These are phyloP conservation scores for Anguilla anguilla DNA, from an alignment of 2,797 vertebrate species.

Conservation along the genomic window DNA sequence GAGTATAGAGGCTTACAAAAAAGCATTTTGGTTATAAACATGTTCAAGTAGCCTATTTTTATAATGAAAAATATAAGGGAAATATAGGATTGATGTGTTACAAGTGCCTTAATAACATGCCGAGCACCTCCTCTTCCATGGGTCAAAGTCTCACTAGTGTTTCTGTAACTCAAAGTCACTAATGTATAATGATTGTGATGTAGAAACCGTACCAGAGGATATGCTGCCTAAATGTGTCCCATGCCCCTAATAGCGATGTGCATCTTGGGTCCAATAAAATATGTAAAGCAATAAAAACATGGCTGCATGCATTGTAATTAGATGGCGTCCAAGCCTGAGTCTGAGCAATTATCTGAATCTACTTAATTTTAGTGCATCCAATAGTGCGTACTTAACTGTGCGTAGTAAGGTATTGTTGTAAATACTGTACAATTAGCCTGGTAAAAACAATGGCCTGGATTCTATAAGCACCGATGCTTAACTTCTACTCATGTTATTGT, in stretches of 20 bases:
- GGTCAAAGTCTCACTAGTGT: constrained; percentile 58
- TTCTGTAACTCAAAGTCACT: constrained; percentile 54
- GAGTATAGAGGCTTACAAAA: no score
- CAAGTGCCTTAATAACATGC: not conserved
- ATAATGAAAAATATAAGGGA: not conserved
- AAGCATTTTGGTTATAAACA: not conserved
- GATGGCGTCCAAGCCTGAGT: not conserved
- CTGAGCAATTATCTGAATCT: not conserved
- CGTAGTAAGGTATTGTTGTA: not conserved
- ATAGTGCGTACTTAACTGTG: not conserved
- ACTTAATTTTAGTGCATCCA: not conserved
- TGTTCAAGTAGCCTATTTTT: not conserved
- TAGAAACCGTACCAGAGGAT: not conserved
- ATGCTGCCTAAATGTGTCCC: not conserved
- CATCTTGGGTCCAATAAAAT: not conserved
- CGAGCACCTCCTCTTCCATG: not conserved
- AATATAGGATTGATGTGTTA: not conserved
- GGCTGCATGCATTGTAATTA: not conserved
- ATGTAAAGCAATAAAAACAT: not conserved
- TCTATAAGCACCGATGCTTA: not conserved
- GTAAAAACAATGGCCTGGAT: not conserved
- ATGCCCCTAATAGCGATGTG: not conserved
- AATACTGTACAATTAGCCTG: constrained; percentile 17
- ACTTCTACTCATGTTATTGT: not conserved
- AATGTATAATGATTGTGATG: constrained; percentile 66